Base-by-base conservation (phyloP, 2,797 vertebrate genomes). In the Threskiornis aethiopicus region DNA sequence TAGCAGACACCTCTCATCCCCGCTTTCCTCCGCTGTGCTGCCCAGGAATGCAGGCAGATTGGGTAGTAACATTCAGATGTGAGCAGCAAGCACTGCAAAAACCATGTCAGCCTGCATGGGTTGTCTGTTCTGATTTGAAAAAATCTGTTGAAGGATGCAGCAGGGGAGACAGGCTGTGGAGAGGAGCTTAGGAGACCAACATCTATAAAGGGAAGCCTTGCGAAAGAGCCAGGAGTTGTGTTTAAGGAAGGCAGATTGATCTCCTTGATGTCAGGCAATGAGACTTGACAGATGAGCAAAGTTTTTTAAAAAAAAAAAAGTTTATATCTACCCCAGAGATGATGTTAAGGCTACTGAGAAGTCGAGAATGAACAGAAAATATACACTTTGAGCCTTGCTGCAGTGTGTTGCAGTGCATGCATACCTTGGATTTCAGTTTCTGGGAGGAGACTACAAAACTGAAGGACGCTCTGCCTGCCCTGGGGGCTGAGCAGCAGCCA, bases 81-180 rank as follows among this genome's bases (percentile, higher is more conserved):
- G 75, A 96, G 91, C 89, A 93, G 88, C 0, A 0, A 95, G 95
- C 24, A 7, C 70, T 51, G 86, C 78, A 97, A 87, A 93, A 91
- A 95, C 70, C 87, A 29, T 95, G 93, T 97, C 95, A 95, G 80
- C 78, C 64, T 93, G 5, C 44, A 84, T 16, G 85, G 72, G 65
- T 31, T 97, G 97, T 98, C 97, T 97, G 94, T 82, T 97, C 85
- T 75, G 80, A 97, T 97, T 95, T 96, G 59, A 71, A 78, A 94
- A 91, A 70, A 59, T 65, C 82, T 90, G 86, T 87, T 96, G 96
- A 97, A 95, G 93, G 85, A 57, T 94, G 93, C 85, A 95, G 96
- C 89, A 66, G 84, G 89, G 95, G 92, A 96, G 93, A 95, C 55
- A 61, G 93, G 89, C 92, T 97, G 89, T 57, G 69, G 84, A 95